Evolutionary conservation across 2,888 invertebrate species (phyloP), one percentile per base, ranked within the genome.

Genomic region (Lamellibrachia columna): DNA sequence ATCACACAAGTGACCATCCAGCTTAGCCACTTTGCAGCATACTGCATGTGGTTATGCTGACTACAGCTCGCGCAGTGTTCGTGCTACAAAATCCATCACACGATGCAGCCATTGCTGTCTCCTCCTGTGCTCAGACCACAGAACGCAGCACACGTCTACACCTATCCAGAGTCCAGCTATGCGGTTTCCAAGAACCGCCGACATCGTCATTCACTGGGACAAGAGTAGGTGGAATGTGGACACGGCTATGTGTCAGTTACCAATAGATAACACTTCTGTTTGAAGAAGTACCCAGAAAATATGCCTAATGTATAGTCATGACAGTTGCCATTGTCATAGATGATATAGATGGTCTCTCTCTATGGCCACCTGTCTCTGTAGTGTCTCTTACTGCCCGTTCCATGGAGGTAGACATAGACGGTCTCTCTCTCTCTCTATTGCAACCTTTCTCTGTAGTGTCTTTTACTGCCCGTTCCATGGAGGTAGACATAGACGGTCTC

Each of bases 401-500:
- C 91, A 91, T 53, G 91, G 53, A 53, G 11, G 53, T 53, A 3
- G n/a, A 53, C 52, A 53, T 53, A 90, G 3, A 1, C 53, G 15
- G 90, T 93, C 93, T 53, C 93, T 60, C 40, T 40, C 40, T 40
- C 1, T 40, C 58, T 93, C 93, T 91, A 93, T 91, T 22, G 92
- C 93, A 91, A 94, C 91, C 52, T 94, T 93, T n/a, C 94, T 55
- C 92, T 94, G 94, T 6, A 93, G 52, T 8, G 93, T 92, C 60
- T 93, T 92, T 75, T 93, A 93, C 53, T 93, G 92, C 7, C 93
- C 98, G 98, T 96, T 90, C 28, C 91, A 91, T 55, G 53, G 53
- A n/a, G 53, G 28, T 55, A 40, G 28, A 55, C 53, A n/a, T 6
- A 90, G 28, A 9, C 3, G 40, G 90, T 93, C 93, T 55, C 93